Conservation (phyloP, 2,797 vertebrate species). For the Synanceia verrucosa region DNA sequence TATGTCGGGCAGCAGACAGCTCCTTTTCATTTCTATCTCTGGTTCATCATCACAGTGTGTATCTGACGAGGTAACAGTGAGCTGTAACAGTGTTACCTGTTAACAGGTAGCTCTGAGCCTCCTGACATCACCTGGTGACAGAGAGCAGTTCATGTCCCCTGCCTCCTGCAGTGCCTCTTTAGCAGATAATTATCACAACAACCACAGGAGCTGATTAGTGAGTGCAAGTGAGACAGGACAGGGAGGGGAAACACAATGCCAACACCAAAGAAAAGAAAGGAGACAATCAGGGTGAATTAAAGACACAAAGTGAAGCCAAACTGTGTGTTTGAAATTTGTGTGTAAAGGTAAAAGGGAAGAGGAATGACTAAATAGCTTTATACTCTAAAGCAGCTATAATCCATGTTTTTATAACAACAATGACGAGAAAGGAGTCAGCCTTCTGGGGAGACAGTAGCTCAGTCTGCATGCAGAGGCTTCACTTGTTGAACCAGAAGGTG, state of each 20-base stretch:
- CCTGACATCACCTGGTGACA: constrained; percentile 41
- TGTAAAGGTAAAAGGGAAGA: not conserved
- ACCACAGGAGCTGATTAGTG: constrained; percentile 56
- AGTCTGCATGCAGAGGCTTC: too few relatives aligned
- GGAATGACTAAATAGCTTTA: not conserved
- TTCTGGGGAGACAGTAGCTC: too few relatives aligned
- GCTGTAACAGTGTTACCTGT: constrained; percentile 4
- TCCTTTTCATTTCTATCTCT: constrained; percentile 15
- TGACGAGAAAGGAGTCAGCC: too few relatives aligned
- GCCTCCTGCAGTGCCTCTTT: constrained; percentile 54
- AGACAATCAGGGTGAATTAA: not conserved
- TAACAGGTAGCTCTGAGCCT: constrained; percentile 36
- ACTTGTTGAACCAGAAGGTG: too few relatives aligned
- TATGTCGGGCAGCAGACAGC: not conserved
- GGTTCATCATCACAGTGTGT: constrained; percentile 16
- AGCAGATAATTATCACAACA: constrained; percentile 59
- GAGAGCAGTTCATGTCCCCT: not conserved
- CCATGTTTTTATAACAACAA: too few relatives aligned
- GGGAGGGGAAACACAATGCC: not conserved
- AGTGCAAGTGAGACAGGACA: constrained; percentile 27
- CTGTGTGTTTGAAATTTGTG: not conserved
- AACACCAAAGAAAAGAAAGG: constrained; percentile 18
- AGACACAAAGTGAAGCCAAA: not conserved
- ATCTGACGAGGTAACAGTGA: constrained; percentile 15
- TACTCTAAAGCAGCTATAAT: too few relatives aligned